Evolutionary conservation across 2,888 invertebrate genomes (phyloP).

Genomic region (Automeris io): DNA sequence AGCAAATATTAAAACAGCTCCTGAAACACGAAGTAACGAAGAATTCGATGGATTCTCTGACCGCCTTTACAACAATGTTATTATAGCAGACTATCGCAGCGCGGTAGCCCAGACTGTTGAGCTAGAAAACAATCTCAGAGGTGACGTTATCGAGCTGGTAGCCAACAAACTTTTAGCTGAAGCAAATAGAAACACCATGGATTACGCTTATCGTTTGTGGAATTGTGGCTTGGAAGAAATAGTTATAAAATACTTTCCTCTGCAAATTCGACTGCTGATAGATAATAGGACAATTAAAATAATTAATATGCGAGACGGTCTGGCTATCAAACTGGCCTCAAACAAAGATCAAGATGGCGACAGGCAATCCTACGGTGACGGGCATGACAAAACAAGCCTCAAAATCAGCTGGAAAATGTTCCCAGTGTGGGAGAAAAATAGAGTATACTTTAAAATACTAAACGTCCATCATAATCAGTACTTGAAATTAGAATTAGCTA

Average conservation of each 20-base stretch:
- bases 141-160: neutral
- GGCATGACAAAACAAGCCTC: neutral
- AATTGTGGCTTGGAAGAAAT: neutral
- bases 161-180: neutral
- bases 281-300: neutral
- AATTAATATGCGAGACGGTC: conserved; percentile 1
- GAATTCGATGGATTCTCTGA: too few relatives aligned
- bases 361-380: conserved; percentile 4
- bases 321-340: conserved; percentile 3
- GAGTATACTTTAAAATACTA: conserved; percentile 1
- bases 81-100: neutral
- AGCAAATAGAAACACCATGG: neutral
- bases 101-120: neutral
- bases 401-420: conserved; percentile 6
- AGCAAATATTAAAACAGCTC: too few relatives aligned
- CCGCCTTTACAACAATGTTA: neutral
- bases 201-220: neutral
- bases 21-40: too few relatives aligned
- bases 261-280: neutral
- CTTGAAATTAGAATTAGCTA: conserved; percentile 4
- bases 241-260: conserved; percentile 1
- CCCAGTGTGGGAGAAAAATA: neutral
- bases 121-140: neutral
- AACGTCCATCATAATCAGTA: conserved; percentile 1
- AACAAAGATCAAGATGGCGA: neutral